Base-by-base conservation (phyloP, 1,140 invertebrate genomes). In the Hylaeus anthracinus region DNA sequence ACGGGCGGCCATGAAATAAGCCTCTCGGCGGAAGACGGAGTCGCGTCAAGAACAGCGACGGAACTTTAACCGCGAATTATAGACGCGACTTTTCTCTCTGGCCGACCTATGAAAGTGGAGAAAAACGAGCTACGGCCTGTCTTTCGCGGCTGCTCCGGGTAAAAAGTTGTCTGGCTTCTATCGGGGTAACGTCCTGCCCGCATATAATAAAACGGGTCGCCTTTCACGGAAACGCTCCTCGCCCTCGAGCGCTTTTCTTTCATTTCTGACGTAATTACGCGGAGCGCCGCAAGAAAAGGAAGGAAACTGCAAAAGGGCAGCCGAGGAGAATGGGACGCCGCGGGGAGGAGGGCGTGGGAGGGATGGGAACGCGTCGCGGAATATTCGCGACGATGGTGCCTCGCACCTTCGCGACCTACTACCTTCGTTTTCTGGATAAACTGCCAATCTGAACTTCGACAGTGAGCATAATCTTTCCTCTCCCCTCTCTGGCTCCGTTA, bases 251-350 rank as follows among this genome's bases (percentile, higher is more conserved):
- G 81, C 85, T 85, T 88, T 90, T 88, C 88, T 88, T 88, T 87
- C 85, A 90, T 86, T 88, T 78, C 85, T 79, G 72, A 81, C 85
- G 86, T 90, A 90, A 90, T 90, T 90, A 90, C 88, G 83, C 86
- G 82, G 69, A 81, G 86, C 76, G 70, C 76, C 75, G 81, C 79
- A 76, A 87, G 82, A 79, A 81, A 83, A 83, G 78, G 64, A 78
- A 66, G 58, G 56, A 75, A 73, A 77, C 76, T 70, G 74, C 73
- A 61, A 69, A 83, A 76, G 80, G 81, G 72, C 79, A 76, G 45
- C 58, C 14, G 53, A 48, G 56, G 72, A 43, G 41, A 83, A 71
- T 81, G 72, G 65, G 60, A 74, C 63, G 64, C 26, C 60, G 56
- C 55, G 60, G 55, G 51, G 65, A 79, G 48, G 69, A 26, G 55